These are phyloP conservation scores for Vanacampus margaritifer DNA, from an alignment of 2,113 vertebrate species.

Conservation along the genomic window DNA sequence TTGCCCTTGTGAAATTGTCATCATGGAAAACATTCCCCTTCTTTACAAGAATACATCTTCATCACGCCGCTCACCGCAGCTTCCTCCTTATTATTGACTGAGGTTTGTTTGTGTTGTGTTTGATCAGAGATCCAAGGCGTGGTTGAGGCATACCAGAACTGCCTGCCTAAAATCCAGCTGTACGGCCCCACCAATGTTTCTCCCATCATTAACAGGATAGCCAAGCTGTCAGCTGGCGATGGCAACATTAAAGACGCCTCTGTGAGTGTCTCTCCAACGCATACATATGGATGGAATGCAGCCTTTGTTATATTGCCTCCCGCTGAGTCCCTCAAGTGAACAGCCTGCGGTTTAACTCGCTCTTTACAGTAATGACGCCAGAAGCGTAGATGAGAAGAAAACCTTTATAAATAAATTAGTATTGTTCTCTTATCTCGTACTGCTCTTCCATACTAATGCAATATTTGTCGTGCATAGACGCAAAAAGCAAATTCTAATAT, in stretches of 20 bases:
- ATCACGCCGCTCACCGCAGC: not conserved
- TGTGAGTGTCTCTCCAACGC: conserved; percentile 65
- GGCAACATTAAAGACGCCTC: conserved; percentile 86
- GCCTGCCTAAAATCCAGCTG: conserved; percentile 92
- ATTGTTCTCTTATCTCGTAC: conserved; percentile 11
- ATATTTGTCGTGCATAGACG: not conserved
- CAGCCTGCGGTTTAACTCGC: conserved; percentile 29
- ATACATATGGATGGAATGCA: conserved; percentile 14
- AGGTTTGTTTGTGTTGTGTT: conserved; percentile 19
- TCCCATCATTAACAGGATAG: conserved; percentile 91
- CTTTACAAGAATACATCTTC: conserved; percentile 1
- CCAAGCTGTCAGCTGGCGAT: conserved; percentile 79
- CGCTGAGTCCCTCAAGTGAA: conserved; percentile 10
- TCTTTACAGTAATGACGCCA: conserved; percentile 27
- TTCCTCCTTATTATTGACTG: conserved; percentile 8
- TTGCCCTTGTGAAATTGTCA: not conserved
- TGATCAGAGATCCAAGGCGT: conserved; percentile 88
- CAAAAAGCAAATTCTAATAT: not conserved
- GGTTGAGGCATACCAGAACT: conserved; percentile 93
- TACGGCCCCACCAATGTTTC: conserved; percentile 94
- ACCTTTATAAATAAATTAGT: conserved; percentile 10
- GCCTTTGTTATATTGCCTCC: conserved; percentile 32
- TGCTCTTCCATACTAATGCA: not conserved
- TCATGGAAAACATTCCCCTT: conserved; percentile 3
- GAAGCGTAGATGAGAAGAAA: conserved; percentile 1